Evolutionary conservation across 2,888 invertebrate genomes (phyloP).

Genomic region (Cosmorhoe ocellata): DNA sequence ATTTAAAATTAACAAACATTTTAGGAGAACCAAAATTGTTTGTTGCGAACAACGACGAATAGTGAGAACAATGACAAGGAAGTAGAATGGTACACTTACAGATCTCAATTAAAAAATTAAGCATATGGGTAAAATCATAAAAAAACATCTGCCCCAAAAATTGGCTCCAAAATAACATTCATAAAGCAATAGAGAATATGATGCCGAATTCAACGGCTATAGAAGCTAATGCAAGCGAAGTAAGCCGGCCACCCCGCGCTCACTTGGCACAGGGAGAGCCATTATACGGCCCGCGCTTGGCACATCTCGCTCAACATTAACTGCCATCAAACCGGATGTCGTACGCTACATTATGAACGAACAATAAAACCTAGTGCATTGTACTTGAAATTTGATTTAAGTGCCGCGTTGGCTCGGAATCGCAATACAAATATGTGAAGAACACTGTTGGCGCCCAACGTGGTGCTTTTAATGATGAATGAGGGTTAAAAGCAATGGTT

Average conservation of each 20-base stretch:
- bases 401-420: constrained; percentile 41
- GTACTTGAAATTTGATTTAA: constrained; percentile 59
- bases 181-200: constrained; percentile 30
- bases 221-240: constrained; percentile 58
- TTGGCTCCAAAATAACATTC: constrained; percentile 21
- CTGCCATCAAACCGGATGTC: constrained; percentile 76
- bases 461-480: constrained; percentile 33
- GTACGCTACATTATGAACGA: constrained; percentile 71
- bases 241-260: constrained; percentile 43
- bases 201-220: constrained; percentile 37
- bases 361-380: constrained; percentile 69
- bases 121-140: no score
- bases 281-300: constrained; percentile 70
- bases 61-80: no score
- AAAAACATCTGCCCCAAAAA: no score
- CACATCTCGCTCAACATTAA: constrained; percentile 68
- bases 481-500: constrained; percentile 18
- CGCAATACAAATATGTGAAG: constrained; percentile 35
- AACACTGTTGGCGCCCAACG: constrained; percentile 55
- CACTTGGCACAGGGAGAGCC: constrained; percentile 67
- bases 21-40: no score
- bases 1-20: no score
- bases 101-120: no score
- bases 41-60: no score
- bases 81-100: no score